Evolutionary conservation across 2,888 invertebrate species (phyloP).

Genomic region (Perithous albicinctus): DNA sequence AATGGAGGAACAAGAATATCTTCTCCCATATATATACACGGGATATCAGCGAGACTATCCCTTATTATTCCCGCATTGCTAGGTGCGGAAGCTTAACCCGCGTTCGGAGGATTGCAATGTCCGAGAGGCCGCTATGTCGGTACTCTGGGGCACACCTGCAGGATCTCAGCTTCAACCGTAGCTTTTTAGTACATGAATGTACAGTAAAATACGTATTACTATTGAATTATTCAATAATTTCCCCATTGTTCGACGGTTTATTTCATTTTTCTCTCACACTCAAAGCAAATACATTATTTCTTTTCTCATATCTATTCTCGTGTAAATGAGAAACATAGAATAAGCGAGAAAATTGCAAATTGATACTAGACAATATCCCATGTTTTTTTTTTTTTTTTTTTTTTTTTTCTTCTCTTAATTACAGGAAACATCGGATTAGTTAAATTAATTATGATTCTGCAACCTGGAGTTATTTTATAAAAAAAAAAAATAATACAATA

Average conservation of each 20-base stretch:
- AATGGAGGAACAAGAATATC: constrained; percentile 38
- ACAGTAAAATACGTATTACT: constrained; percentile 33
- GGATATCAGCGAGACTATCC: constrained; percentile 13
- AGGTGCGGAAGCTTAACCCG: constrained; percentile 27
- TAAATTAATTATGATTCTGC: background rate
- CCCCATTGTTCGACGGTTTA: constrained; percentile 44
- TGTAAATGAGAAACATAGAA: background rate
- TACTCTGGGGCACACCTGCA: constrained; percentile 33
- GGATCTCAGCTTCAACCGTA: background rate
- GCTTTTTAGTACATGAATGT: constrained; percentile 4
- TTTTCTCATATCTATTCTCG: background rate
- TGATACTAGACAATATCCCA: background rate
- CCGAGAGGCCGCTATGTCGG: constrained; percentile 1
- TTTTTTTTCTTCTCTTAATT: background rate
- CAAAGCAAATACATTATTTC: constrained; percentile 10
- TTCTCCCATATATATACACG: background rate
- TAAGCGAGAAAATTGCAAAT: background rate
- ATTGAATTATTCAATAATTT: constrained; percentile 60
- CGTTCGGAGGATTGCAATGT: constrained; percentile 12
- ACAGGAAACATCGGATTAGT: background rate
- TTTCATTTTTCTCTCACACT: constrained; percentile 10
- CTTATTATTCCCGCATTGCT: constrained; percentile 6
- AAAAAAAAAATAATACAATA: no score
- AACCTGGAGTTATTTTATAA: no score
- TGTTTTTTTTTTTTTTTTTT: no score